Evolutionary conservation across 2,888 invertebrate genomes (phyloP), one percentile per base, ranked within the genome.

Genomic region (Zele albiditarsus): DNA sequence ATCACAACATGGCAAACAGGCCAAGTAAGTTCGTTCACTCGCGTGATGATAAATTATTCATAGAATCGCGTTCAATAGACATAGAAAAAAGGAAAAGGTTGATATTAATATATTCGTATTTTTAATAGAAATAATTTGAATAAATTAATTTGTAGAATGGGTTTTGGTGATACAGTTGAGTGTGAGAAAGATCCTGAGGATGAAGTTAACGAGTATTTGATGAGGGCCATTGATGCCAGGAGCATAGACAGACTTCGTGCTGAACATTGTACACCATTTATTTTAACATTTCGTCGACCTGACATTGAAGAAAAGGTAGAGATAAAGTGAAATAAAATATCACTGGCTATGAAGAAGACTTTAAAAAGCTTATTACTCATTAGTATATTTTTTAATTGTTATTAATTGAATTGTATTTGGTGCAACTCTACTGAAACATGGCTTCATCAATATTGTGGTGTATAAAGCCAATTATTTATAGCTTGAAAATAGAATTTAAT

Each of bases 161-260:
- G 95, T 28, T 93, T 94, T 79, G 94, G 94, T 53, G 93, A 95
- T 76, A 91, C 91, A 72, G 90, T 90, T 28, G 95, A 95, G 81
- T 63, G 81, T 49, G 92, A 92, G 78, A 95, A 95, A 88, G 94
- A 95, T 87, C 95, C 96, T 0, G 96, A 97, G 83, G 97, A 97
- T 82, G 98, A 98, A 90, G 97, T 98, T 27, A 98, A 98, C 88
- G 98, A 98, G 83, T 98, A 98, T 89, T 91, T 99, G 81, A 96
- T 97, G 93, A 94, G 96, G 80, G 98, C 98, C 16, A 98, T 98
- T 80, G 98, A 98, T 89, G 98, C 98, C 0, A 92, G 98, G 71
- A 97, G 97, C 87, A 96, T 97, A 74, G 97, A 98, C 90, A 93
- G 95, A 70, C 92, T 98, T 71, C 92, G 97, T 72, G 92, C 95